These are phyloP conservation scores for Apodemia hepburni DNA, from an alignment of 2,888 invertebrate genomes.

Conservation along the genomic window DNA sequence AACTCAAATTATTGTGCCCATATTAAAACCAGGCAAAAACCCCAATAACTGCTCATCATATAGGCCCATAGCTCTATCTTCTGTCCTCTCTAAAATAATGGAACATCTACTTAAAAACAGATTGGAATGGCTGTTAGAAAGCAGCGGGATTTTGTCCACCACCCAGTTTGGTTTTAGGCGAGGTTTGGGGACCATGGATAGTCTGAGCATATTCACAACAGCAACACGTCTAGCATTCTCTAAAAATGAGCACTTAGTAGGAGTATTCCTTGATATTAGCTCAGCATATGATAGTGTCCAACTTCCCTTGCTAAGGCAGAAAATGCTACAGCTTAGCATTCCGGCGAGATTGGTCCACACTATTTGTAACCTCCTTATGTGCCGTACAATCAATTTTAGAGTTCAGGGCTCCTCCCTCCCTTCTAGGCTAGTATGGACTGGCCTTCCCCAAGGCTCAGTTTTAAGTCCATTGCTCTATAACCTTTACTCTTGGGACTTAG, in stretches of 20 bases:
- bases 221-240: not conserved
- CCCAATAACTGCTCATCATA: no score
- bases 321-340: conserved; percentile 32
- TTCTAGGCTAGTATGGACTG: no score
- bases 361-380: conserved; percentile 27
- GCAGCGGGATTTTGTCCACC: not conserved
- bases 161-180: not conserved
- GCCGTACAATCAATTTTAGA: conserved; percentile 9
- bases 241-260: conserved; percentile 26
- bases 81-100: no score
- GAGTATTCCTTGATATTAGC: conserved; percentile 35
- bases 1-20: no score
- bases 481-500: no score
- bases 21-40: no score
- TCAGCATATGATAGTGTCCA: conserved; percentile 36
- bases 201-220: not conserved
- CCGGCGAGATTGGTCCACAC: conserved; percentile 30
- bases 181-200: not conserved
- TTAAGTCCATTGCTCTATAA: no score
- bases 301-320: conserved; percentile 31
- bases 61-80: no score
- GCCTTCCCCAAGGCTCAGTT: no score
- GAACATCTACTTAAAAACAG: not conserved
- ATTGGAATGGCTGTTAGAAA: not conserved
- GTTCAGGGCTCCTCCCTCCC: no score